A percentile compares a stretch with the other conserved stretches of the same genome.
These are phyloP conservation scores for Pseudorhombus dupliciocellatus DNA, from an alignment of 2,113 vertebrate genomes.

Conservation along the genomic window DNA sequence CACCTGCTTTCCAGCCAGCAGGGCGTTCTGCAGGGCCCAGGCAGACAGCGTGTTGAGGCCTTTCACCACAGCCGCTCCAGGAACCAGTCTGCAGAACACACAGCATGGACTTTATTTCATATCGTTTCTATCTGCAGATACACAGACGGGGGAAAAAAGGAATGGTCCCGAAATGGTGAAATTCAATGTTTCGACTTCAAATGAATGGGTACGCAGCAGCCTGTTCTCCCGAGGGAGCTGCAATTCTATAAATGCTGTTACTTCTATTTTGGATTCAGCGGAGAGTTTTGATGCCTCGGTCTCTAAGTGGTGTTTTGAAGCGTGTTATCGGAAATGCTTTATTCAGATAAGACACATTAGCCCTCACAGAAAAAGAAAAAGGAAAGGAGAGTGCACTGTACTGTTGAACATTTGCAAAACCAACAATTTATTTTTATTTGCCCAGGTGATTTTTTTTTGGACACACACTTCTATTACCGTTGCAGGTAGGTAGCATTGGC, in stretches of 20 bases:
- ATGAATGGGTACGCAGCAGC: conserved; percentile 40
- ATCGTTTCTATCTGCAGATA: conserved; percentile 42
- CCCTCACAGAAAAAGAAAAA: background rate
- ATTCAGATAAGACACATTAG: conserved; percentile 1
- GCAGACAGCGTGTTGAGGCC: conserved; percentile 93
- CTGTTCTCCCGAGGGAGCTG: conserved; percentile 17
- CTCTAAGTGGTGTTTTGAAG: conserved; percentile 30
- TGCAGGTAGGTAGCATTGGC: conserved; percentile 87
- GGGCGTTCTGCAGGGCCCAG: conserved; percentile 91
- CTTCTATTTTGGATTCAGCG: conserved; percentile 33
- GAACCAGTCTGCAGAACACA: conserved; percentile 81
- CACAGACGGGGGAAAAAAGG: background rate
- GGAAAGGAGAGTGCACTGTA: background rate
- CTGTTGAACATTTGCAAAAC: background rate
- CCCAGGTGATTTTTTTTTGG: too few relatives aligned
- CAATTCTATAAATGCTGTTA: conserved; percentile 21
- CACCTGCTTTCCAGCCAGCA: conserved; percentile 82
- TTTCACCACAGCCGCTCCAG: conserved; percentile 86
- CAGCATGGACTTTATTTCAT: conserved; percentile 41
- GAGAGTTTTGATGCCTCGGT: conserved; percentile 37
- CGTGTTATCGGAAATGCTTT: conserved; percentile 27
- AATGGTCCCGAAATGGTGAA: conserved; percentile 36
- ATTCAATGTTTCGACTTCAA: conserved; percentile 56
- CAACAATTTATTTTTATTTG: background rate
- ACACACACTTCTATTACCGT: conserved; percentile 38